phyloP scores from a whole-genome alignment of 1,140 invertebrate species.

The Papilio polytes region DNA sequence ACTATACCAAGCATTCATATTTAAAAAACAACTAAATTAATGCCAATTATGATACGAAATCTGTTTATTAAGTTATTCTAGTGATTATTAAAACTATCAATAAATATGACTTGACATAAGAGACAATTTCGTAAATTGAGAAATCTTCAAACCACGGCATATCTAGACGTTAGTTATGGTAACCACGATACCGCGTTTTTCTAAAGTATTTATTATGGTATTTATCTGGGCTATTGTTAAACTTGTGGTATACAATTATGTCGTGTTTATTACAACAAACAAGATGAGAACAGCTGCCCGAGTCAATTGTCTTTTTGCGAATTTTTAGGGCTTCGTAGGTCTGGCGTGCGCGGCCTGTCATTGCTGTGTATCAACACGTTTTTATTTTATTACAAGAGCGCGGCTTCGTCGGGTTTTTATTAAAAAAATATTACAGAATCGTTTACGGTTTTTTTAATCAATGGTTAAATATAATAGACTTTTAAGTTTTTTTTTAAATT shows the following conservation, averaged over 20 bases:
- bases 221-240: slow-evolving; percentile 35
- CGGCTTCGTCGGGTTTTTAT: slow-evolving; percentile 13
- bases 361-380: slow-evolving; percentile 23
- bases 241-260: slow-evolving; percentile 38
- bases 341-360: slow-evolving; percentile 34
- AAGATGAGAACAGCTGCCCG: slow-evolving; percentile 46
- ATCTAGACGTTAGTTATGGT: neutral
- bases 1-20: neutral
- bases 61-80: neutral
- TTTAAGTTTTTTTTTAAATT: neutral
- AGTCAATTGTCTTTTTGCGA: slow-evolving; percentile 53
- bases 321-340: slow-evolving; percentile 60
- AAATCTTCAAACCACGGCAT: neutral
- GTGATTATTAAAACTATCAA: neutral
- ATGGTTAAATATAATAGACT: slow-evolving; percentile 12
- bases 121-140: neutral
- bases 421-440: slow-evolving; percentile 31
- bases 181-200: neutral
- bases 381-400: slow-evolving; percentile 30
- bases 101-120: too few species aligned
- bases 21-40: neutral
- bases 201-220: slow-evolving; percentile 25
- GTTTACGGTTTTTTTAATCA: slow-evolving; percentile 27
- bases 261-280: slow-evolving; percentile 40
- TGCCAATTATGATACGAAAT: neutral